A percentile compares a stretch with the other conserved stretches of the same genome.
These are phyloP conservation scores for Polietes domitor DNA, from an alignment of 2,888 invertebrate species.

Conservation along the genomic window DNA sequence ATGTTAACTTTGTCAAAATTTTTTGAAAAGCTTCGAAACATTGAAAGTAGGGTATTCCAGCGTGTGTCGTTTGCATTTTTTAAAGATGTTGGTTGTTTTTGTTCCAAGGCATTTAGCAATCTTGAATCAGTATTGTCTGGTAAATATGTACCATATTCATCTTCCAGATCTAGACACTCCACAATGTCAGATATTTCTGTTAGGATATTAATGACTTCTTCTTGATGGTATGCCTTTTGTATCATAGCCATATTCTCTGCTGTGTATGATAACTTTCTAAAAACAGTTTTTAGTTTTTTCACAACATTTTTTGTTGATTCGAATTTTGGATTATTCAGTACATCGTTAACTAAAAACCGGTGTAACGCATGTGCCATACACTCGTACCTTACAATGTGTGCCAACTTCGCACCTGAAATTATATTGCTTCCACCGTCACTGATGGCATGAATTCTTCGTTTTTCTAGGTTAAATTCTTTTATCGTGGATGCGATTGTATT, in stretches of 20 bases:
- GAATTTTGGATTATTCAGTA: slow-evolving; percentile 27
- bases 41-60: slow-evolving; percentile 31
- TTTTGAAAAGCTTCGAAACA: slow-evolving; percentile 29
- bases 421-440: slow-evolving; percentile 35
- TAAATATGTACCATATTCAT: neutral
- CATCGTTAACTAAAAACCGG: slow-evolving; percentile 17
- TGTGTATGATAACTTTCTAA: slow-evolving; percentile 12
- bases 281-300: slow-evolving; percentile 2
- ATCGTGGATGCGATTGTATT: neutral
- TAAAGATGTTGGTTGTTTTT: slow-evolving; percentile 1
- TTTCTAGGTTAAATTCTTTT: slow-evolving; percentile 16
- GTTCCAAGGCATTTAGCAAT: neutral
- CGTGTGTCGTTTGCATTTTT: slow-evolving; percentile 44
- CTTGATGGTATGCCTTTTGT: slow-evolving; percentile 17
- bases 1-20: slow-evolving; percentile 41
- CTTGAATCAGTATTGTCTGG: neutral
- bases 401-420: slow-evolving; percentile 2
- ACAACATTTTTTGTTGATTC: neutral
- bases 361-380: slow-evolving; percentile 44
- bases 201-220: neutral
- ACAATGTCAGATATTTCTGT: slow-evolving; percentile 12
- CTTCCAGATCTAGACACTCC: slow-evolving; percentile 14
- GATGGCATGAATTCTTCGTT: slow-evolving; percentile 20
- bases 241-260: slow-evolving; percentile 14
- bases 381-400: slow-evolving; percentile 29